Evolutionary conservation across 2,113 vertebrate species (phyloP).

Genomic region (Motacilla tschutschensis): DNA sequence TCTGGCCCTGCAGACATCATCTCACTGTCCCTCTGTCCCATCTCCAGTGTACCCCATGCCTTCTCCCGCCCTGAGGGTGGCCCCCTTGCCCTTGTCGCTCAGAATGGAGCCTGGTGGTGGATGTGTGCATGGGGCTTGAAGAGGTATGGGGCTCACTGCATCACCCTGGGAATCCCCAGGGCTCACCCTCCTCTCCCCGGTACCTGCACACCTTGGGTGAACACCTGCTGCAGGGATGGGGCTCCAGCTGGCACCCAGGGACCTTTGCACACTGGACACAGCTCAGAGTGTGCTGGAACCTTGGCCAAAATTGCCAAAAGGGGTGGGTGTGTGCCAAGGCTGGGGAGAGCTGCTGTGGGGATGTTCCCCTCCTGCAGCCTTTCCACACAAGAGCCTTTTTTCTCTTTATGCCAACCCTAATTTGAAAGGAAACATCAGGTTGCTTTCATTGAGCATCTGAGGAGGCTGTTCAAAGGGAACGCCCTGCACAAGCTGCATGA

Average conservation of each 20-base stretch:
- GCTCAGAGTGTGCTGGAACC: background rate
- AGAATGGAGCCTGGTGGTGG: background rate
- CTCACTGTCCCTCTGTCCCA: background rate
- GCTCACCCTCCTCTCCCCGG: background rate
- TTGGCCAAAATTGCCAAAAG: background rate
- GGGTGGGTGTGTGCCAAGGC: background rate
- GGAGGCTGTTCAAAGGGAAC: background rate
- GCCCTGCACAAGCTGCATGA: background rate
- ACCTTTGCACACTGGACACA: background rate
- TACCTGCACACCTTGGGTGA: background rate
- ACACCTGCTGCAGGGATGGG: background rate
- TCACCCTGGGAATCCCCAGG: rapidly evolving
- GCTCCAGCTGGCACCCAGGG: background rate
- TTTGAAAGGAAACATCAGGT: constrained; percentile 2
- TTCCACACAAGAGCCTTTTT: background rate
- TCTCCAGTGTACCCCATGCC: background rate
- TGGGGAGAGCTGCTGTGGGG: background rate
- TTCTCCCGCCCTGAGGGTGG: background rate
- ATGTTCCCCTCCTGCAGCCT: background rate
- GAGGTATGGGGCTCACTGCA: background rate
- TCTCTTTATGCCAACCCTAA: background rate
- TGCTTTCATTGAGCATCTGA: background rate
- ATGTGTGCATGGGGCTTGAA: background rate
- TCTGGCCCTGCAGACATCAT: background rate
- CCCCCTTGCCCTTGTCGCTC: background rate